These are phyloP conservation scores for Nyctalus aviator DNA, from an alignment of 2,797 vertebrate species.

Conservation along the genomic window DNA sequence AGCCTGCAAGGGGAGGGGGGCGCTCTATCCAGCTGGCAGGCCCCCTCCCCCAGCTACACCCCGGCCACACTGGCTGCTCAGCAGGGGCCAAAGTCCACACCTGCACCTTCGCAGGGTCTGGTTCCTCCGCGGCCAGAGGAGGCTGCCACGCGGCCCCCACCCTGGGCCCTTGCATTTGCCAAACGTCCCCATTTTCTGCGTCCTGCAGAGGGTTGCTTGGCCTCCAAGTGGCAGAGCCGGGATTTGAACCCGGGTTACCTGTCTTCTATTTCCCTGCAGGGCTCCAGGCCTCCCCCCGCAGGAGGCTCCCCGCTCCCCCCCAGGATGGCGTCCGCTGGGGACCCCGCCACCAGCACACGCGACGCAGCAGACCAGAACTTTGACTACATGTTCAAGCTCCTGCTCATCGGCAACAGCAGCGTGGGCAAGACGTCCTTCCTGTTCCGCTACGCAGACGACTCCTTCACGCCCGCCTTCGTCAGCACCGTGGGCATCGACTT, in stretches of 20 bases:
- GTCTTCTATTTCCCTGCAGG: not conserved
- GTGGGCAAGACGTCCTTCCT: slow-evolving; percentile 96
- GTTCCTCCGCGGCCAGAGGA: not conserved
- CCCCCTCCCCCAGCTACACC: slow-evolving; percentile 49
- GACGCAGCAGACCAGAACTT: slow-evolving; percentile 95
- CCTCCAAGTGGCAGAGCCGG: not conserved
- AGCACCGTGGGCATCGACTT: slow-evolving; percentile 97
- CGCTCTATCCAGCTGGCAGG: slow-evolving; percentile 59
- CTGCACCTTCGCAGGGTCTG: not conserved
- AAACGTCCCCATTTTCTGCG: not conserved
- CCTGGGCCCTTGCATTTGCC: not conserved
- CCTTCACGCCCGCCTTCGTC: slow-evolving; percentile 95
- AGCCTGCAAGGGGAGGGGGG: not conserved
- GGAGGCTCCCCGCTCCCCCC: not conserved
- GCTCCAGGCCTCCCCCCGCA: no score
- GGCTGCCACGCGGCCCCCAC: not conserved
- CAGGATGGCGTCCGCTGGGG: slow-evolving; percentile 92
- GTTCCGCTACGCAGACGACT: slow-evolving; percentile 94
- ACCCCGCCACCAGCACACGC: slow-evolving; percentile 90
- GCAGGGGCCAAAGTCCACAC: slow-evolving; percentile 67
- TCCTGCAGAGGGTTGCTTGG: not conserved
- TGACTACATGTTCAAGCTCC: slow-evolving; percentile 96
- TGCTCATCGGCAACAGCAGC: slow-evolving; percentile 95
- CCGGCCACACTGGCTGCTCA: slow-evolving; percentile 52
- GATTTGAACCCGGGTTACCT: not conserved